phyloP scores from a whole-genome alignment of 2,888 invertebrate species.

The Agrilus mali region DNA sequence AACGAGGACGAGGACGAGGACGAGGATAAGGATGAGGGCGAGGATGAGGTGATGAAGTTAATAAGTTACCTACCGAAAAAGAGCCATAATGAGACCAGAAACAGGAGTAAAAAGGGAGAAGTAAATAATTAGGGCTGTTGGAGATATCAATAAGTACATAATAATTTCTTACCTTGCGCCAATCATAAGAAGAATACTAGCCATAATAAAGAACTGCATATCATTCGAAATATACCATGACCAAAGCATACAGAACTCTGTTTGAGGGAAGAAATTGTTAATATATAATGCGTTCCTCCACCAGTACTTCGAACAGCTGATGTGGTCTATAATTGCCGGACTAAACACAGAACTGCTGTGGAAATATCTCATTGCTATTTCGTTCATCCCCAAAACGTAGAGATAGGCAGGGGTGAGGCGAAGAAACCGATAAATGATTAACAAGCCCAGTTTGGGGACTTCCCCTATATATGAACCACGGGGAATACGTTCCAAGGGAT shows the following conservation, averaged over 20 bases:
- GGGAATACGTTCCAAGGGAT: slow-evolving; percentile 16
- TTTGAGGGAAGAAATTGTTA: slow-evolving; percentile 64
- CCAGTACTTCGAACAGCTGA: slow-evolving; percentile 67
- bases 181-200: slow-evolving; percentile 49
- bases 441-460: slow-evolving; percentile 33
- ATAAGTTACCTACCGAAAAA: no score
- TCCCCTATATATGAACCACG: slow-evolving; percentile 26
- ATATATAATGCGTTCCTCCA: slow-evolving; percentile 77
- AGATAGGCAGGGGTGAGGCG: slow-evolving; percentile 73
- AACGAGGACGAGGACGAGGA: no score
- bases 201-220: slow-evolving; percentile 63
- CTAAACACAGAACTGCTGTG: slow-evolving; percentile 63
- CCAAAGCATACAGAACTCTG: slow-evolving; percentile 72
- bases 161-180: slow-evolving; percentile 48
- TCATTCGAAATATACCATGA: slow-evolving; percentile 76
- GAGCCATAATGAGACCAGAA: no score
- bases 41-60: no score
- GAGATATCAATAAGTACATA: no score
- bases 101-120: no score
- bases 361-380: slow-evolving; percentile 57
- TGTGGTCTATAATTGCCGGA: slow-evolving; percentile 54
- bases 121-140: no score
- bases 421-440: slow-evolving; percentile 51
- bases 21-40: no score
- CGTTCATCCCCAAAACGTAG: slow-evolving; percentile 62